Evolutionary conservation across 64 coral and sea anemone species (phyloP).

Genomic region (Platygyra sinensis): DNA sequence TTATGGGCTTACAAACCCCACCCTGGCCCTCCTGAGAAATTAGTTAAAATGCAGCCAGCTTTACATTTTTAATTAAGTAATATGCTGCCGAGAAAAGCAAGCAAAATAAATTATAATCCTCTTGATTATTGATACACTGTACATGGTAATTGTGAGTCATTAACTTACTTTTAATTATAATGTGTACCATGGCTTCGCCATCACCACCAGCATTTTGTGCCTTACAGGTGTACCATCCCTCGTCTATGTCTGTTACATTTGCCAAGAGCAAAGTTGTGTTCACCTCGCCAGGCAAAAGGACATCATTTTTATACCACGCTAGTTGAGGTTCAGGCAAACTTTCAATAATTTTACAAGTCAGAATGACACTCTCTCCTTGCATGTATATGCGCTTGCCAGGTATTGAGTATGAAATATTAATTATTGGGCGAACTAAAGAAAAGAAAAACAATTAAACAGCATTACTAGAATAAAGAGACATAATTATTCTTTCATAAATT

Average conservation of each 20-base stretch:
- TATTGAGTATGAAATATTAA: neutral
- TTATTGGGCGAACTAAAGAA: neutral
- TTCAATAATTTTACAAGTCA: neutral
- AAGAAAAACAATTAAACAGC: neutral
- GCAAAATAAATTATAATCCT: no score
- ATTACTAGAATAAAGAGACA: neutral
- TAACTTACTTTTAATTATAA: neutral
- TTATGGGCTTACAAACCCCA: no score
- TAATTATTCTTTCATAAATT: neutral
- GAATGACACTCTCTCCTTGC: neutral
- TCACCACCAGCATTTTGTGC: neutral
- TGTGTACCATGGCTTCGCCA: neutral
- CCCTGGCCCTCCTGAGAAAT: no score
- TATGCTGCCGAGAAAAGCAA: no score
- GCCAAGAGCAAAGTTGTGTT: neutral
- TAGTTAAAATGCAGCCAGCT: no score
- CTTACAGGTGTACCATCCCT: neutral
- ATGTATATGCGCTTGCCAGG: neutral
- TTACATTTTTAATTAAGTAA: no score
- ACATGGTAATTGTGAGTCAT: no score
- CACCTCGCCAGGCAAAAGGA: neutral
- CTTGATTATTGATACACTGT: no score
- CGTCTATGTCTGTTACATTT: neutral
- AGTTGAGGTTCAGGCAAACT: neutral
- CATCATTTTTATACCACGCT: neutral